Evolutionary conservation across 1,140 invertebrate genomes (phyloP).

Genomic region (Heliconius hermathena): DNA sequence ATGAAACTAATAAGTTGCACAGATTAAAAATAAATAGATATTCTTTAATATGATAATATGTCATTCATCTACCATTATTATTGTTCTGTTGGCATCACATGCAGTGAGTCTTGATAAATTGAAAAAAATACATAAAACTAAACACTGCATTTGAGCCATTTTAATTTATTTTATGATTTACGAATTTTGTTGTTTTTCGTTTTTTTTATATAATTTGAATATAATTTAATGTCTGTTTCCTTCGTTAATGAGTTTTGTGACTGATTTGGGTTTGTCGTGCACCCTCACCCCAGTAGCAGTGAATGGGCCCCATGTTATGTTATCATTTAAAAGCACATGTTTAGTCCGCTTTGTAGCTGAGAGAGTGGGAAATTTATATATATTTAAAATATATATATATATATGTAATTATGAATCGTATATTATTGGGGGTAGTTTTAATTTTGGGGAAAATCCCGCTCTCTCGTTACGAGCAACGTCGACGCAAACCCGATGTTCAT

Average conservation of each 20-base stretch:
- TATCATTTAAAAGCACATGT: conserved; percentile 40
- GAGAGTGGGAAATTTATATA: conserved; percentile 38
- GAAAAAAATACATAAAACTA: background rate
- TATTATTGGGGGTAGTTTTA: background rate
- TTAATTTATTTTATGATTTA: conserved; percentile 45
- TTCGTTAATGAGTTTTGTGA: conserved; percentile 56
- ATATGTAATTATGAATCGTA: background rate
- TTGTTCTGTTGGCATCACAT: conserved; percentile 48
- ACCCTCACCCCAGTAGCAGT: conserved; percentile 57
- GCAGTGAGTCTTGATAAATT: conserved; percentile 26
- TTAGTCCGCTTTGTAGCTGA: conserved; percentile 39
- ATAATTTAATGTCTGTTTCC: conserved; percentile 49
- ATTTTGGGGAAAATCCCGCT: conserved; percentile 34
- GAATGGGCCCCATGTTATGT: conserved; percentile 39
- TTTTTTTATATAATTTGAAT: conserved; percentile 37
- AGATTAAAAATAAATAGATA: background rate
- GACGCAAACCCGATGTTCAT: conserved; percentile 14
- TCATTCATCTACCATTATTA: conserved; percentile 60
- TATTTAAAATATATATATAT: background rate
- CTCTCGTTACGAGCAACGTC: conserved; percentile 39
- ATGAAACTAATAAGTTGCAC: background rate
- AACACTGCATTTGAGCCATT: conserved; percentile 45
- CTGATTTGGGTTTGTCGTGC: conserved; percentile 63
- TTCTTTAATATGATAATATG: conserved; percentile 22
- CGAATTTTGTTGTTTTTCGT: conserved; percentile 38